Conservation (phyloP, 2,797 vertebrate species). For the Catamblyrhynchus diadema region DNA sequence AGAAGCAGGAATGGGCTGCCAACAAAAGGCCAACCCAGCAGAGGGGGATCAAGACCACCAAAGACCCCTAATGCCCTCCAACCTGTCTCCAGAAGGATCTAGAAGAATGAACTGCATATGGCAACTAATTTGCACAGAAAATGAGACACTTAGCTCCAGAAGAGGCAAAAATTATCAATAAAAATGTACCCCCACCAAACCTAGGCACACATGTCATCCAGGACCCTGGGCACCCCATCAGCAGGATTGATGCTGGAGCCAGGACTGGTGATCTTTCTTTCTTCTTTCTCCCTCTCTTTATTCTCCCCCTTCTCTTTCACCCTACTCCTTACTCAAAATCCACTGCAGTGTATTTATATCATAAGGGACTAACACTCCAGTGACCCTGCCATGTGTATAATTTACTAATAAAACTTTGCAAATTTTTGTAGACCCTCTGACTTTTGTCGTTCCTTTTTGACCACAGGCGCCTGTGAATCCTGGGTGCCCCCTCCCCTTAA, state of each 20-base stretch:
- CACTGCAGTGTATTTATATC: neutral
- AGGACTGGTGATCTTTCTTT: neutral
- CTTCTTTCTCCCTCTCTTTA: neutral
- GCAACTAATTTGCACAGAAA: neutral
- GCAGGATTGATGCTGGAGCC: neutral
- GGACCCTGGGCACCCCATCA: neutral
- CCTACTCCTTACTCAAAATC: neutral
- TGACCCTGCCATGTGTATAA: neutral
- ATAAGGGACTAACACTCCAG: neutral
- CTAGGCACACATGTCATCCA: neutral
- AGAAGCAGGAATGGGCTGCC: neutral
- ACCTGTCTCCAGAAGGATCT: neutral
- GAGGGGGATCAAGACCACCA: neutral
- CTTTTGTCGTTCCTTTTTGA: fast-evolving
- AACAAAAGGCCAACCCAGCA: neutral
- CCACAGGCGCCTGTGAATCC: neutral
- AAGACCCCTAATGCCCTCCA: neutral
- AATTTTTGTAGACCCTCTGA: neutral
- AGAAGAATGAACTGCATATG: neutral
- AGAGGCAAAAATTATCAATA: neutral
- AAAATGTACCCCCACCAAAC: neutral
- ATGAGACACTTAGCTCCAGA: neutral
- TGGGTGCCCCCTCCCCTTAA: neutral
- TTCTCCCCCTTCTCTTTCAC: neutral
- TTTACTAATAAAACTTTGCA: neutral